These are phyloP conservation scores for Acleris literana DNA, from an alignment of 2,888 invertebrate genomes.

Conservation along the genomic window DNA sequence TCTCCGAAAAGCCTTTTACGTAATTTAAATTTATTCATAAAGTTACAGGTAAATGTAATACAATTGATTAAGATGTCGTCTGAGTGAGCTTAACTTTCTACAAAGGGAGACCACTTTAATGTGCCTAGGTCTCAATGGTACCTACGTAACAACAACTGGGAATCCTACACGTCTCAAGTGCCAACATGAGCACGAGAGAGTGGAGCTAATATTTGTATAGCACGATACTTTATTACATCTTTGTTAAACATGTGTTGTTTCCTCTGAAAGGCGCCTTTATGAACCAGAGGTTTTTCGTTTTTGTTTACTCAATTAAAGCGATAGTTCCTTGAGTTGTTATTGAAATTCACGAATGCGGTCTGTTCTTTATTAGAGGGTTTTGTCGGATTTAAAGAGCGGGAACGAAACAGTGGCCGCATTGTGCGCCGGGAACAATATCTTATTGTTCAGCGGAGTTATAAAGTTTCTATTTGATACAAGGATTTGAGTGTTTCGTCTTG, in stretches of 20 bases:
- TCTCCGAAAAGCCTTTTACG: constrained; percentile 6
- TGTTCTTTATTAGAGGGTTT: constrained; percentile 67
- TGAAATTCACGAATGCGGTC: constrained; percentile 68
- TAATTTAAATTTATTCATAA: constrained; percentile 21
- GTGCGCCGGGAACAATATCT: constrained; percentile 68
- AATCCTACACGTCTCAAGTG: constrained; percentile 25
- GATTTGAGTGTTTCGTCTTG: constrained; percentile 44
- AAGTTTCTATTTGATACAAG: constrained; percentile 60
- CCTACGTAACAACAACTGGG: constrained; percentile 16
- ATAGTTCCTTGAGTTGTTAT: constrained; percentile 58
- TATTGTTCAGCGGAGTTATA: constrained; percentile 59
- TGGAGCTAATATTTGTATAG: constrained; percentile 35
- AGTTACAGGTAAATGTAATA: constrained; percentile 12
- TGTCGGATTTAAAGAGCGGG: constrained; percentile 66
- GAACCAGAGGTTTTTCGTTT: constrained; percentile 48
- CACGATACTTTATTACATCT: constrained; percentile 32
- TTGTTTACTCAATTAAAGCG: constrained; percentile 69
- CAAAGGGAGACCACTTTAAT: constrained; percentile 8
- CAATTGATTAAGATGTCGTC: background rate
- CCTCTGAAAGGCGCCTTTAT: constrained; percentile 36
- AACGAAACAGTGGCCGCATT: constrained; percentile 64
- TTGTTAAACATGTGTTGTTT: constrained; percentile 36
- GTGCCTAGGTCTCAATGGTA: constrained; percentile 15
- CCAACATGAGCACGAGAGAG: constrained; percentile 20
- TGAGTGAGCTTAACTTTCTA: constrained; percentile 1